Percentiles rank a stretch among this genome's conserved stretches.
Evolutionary conservation across 2,113 vertebrate genomes (phyloP).

Genomic region (Ardeotis arabs): DNA sequence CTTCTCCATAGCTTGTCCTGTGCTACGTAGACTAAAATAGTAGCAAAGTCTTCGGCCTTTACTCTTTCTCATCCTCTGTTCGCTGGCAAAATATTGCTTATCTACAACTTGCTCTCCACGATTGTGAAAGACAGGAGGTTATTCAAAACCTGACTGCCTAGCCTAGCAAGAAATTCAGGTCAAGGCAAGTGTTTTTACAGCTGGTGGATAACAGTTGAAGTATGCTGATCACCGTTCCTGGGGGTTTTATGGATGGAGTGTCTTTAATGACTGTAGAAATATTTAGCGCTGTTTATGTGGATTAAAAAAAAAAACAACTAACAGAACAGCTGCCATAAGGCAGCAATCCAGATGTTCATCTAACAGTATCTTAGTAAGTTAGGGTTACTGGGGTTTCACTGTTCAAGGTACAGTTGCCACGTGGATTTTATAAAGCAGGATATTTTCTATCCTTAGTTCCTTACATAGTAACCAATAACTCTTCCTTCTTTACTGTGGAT

Average conservation of each 20-base stretch:
- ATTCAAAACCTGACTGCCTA: background rate
- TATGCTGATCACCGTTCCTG: background rate
- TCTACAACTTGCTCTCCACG: background rate
- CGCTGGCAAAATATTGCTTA: background rate
- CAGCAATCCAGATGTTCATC: background rate
- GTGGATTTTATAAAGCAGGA: background rate
- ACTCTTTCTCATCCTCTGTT: background rate
- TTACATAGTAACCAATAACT: background rate
- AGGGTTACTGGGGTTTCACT: background rate
- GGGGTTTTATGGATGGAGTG: background rate
- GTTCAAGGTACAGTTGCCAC: background rate
- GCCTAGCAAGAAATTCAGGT: background rate
- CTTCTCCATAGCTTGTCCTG: background rate
- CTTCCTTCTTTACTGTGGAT: background rate
- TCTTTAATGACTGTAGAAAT: background rate
- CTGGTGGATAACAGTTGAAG: background rate
- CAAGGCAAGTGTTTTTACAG: background rate
- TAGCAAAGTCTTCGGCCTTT: background rate
- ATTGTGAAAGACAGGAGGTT: background rate
- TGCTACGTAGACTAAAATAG: background rate
- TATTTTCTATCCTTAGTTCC: background rate
- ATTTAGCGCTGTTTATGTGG: background rate
- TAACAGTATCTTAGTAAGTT: background rate
- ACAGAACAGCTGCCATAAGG: background rate
- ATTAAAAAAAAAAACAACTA: background rate